These are phyloP conservation scores for Euwallacea fornicatus DNA, from an alignment of 1,140 invertebrate genomes.

Conservation along the genomic window DNA sequence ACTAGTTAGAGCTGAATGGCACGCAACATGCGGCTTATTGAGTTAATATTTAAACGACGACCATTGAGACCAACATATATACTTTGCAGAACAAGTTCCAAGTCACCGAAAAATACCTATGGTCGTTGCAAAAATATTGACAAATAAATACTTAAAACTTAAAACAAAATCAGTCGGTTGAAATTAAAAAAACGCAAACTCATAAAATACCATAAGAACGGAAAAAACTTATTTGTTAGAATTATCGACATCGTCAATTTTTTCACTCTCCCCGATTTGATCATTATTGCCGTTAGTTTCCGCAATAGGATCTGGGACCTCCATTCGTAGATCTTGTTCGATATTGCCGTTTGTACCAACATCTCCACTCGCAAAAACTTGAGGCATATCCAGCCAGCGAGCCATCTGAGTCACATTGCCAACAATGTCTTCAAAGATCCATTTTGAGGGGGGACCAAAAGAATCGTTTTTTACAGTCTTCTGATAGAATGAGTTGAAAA, in stretches of 20 bases:
- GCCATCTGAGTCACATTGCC: background rate
- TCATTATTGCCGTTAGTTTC: constrained; percentile 15
- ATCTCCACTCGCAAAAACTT: background rate
- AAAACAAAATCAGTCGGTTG: constrained; percentile 29
- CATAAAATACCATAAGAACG: background rate
- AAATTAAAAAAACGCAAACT: constrained; percentile 18
- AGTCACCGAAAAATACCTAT: background rate
- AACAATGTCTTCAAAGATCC: constrained; percentile 22
- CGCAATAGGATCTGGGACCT: background rate
- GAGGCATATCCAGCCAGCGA: background rate
- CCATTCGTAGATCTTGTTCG: background rate
- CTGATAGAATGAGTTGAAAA: constrained; percentile 24
- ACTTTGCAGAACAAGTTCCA: too few species aligned
- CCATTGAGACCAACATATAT: too few species aligned
- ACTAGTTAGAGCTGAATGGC: too few species aligned
- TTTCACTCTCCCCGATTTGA: background rate
- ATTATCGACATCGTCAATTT: constrained; percentile 2
- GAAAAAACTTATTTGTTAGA: background rate
- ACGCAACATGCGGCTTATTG: too few species aligned
- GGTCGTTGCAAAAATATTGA: background rate
- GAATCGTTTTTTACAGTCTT: constrained; percentile 26
- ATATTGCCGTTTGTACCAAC: constrained; percentile 2
- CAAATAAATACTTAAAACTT: constrained; percentile 2
- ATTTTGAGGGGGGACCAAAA: constrained; percentile 25
- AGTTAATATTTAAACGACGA: too few species aligned